Conservation (phyloP, 2,888 invertebrate species). For the Orgyia antiqua region DNA sequence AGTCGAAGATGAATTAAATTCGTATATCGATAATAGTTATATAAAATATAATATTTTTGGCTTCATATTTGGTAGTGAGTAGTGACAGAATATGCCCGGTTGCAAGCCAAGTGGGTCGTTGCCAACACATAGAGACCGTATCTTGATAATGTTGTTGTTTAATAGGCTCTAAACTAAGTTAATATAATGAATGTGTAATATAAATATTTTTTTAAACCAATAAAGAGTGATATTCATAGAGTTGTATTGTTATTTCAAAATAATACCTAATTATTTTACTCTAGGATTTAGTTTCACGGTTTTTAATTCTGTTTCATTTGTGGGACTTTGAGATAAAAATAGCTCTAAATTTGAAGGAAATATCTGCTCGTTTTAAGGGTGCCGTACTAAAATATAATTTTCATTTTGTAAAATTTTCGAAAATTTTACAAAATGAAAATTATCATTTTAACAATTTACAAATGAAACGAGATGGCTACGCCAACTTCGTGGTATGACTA, state of each 20-base stretch:
- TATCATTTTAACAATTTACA: too few relatives aligned
- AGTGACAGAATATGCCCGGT: constrained; percentile 26
- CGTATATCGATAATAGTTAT: constrained; percentile 45
- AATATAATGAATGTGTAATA: constrained; percentile 71
- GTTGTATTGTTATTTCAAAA: constrained; percentile 27
- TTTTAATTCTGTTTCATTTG: too few relatives aligned
- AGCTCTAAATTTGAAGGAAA: too few relatives aligned
- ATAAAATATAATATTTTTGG: constrained; percentile 56
- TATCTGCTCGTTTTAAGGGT: too few relatives aligned
- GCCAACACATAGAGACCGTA: constrained; percentile 43
- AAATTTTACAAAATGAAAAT: too few relatives aligned
- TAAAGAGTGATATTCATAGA: constrained; percentile 73
- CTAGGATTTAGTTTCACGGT: too few relatives aligned
- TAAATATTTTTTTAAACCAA: constrained; percentile 77
- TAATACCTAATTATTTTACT: background rate
- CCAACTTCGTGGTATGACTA: too few relatives aligned
- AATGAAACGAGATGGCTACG: too few relatives aligned
- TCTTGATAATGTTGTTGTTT: constrained; percentile 63
- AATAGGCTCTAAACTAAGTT: constrained; percentile 60
- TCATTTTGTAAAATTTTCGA: too few relatives aligned
- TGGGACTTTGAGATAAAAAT: too few relatives aligned
- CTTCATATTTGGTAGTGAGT: constrained; percentile 53
- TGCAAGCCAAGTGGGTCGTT: constrained; percentile 23
- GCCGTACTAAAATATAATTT: too few relatives aligned
- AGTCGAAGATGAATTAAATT: constrained; percentile 47